These are phyloP conservation scores for Chauna torquata DNA, from an alignment of 2,113 vertebrate species.

Conservation along the genomic window DNA sequence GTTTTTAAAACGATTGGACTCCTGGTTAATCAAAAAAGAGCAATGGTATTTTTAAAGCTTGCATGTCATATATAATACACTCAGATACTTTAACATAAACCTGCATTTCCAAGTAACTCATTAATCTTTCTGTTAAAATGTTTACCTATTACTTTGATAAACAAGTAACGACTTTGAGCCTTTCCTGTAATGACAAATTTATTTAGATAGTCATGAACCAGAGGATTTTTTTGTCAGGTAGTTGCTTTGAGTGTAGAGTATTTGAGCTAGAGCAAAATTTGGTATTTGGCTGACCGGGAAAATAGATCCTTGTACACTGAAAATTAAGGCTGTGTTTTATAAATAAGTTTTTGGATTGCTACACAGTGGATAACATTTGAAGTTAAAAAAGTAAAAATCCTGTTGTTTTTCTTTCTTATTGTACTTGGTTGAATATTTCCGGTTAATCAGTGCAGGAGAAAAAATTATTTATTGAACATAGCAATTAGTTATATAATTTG, in stretches of 20 bases:
- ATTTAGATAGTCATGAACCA: constrained; percentile 48
- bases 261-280: constrained; percentile 61
- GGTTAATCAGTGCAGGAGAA: constrained; percentile 63
- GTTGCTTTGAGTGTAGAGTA: constrained; percentile 60
- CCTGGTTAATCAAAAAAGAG: constrained; percentile 60
- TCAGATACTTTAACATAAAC: constrained; percentile 64
- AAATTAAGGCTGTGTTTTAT: constrained; percentile 50
- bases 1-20: constrained; percentile 68
- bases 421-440: constrained; percentile 53
- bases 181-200: constrained; percentile 69
- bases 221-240: background rate
- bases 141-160: constrained; percentile 62
- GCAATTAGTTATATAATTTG: constrained; percentile 76
- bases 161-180: constrained; percentile 55
- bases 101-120: constrained; percentile 60
- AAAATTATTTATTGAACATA: constrained; percentile 73
- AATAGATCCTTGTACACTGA: constrained; percentile 46
- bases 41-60: constrained; percentile 67
- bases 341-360: constrained; percentile 48
- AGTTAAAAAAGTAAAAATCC: constrained; percentile 58
- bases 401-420: background rate
- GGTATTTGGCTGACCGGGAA: constrained; percentile 47
- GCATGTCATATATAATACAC: constrained; percentile 68
- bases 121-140: constrained; percentile 67
- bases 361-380: constrained; percentile 56